These are phyloP conservation scores for Epinotia bilunana DNA, from an alignment of 2,888 invertebrate genomes.

Conservation along the genomic window DNA sequence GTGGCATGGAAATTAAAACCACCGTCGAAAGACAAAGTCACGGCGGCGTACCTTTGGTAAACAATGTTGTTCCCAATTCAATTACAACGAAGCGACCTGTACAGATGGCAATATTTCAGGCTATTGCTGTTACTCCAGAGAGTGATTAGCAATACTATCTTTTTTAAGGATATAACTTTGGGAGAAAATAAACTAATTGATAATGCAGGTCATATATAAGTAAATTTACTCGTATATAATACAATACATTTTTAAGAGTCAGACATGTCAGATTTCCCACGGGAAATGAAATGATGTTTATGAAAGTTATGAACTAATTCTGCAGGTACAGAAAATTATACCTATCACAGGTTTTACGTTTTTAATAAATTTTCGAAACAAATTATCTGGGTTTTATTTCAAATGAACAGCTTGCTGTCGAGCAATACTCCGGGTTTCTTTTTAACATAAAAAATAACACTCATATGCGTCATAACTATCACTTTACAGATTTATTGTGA, in stretches of 20 bases:
- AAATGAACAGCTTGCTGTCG: no score
- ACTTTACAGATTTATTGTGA: background rate
- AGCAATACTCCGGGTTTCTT: no score
- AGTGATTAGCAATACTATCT: conserved; percentile 31
- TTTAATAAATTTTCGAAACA: background rate
- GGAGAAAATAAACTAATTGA: background rate
- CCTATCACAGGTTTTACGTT: background rate
- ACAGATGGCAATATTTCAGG: conserved; percentile 43
- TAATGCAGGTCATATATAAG: background rate
- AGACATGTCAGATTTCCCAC: background rate
- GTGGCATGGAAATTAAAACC: background rate
- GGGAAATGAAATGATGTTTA: no score
- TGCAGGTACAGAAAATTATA: background rate
- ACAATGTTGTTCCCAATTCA: conserved; percentile 9
- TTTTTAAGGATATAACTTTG: conserved; percentile 2
- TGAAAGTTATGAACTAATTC: no score
- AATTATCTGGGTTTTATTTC: background rate
- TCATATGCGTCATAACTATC: background rate
- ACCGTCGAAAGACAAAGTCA: conserved; percentile 16
- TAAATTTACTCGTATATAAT: background rate
- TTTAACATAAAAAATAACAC: background rate
- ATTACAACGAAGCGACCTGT: conserved; percentile 18
- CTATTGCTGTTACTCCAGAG: conserved; percentile 58
- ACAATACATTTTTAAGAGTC: background rate
- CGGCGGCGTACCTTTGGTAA: conserved; percentile 41